Evolutionary conservation across 2,888 invertebrate genomes (phyloP).

Genomic region (Drymonia ruficornis): DNA sequence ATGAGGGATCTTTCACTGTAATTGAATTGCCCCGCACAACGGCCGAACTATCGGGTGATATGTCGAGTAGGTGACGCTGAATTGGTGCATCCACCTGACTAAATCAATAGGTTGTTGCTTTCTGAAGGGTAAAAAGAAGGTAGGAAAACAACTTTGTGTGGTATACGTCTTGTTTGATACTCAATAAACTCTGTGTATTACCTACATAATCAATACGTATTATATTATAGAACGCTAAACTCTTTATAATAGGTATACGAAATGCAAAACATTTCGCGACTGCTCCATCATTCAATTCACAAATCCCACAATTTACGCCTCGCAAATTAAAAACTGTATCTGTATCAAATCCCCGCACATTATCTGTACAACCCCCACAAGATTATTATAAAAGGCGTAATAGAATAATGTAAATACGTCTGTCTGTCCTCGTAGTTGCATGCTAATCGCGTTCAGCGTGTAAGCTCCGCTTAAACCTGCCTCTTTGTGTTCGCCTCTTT

Average conservation of each 20-base stretch:
- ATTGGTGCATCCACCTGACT: conserved; percentile 45
- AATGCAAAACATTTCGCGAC: not conserved
- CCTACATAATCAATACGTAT: not conserved
- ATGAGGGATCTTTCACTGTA: conserved; percentile 85
- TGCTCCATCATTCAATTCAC: not conserved
- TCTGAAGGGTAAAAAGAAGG: not conserved
- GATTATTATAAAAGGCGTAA: conserved; percentile 78
- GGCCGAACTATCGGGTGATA: conserved; percentile 68
- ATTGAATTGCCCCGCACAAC: conserved; percentile 82
- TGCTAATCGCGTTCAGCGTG: conserved; percentile 69
- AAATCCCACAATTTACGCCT: conserved; percentile 14
- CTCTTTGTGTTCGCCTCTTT: conserved; percentile 61
- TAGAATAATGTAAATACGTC: conserved; percentile 76
- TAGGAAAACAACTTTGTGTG: not conserved
- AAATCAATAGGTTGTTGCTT: conserved; percentile 4
- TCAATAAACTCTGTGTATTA: not conserved
- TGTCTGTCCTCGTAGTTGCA: conserved; percentile 64
- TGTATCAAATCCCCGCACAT: conserved; percentile 65
- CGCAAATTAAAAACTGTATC: conserved; percentile 52
- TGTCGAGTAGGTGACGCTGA: conserved; percentile 54
- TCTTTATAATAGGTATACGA: no score
- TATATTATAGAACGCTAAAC: not conserved
- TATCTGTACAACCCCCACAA: conserved; percentile 68
- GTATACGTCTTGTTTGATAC: not conserved
- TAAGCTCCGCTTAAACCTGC: conserved; percentile 71